Conservation (phyloP, 2,113 vertebrate genomes). For the Meles meles region DNA sequence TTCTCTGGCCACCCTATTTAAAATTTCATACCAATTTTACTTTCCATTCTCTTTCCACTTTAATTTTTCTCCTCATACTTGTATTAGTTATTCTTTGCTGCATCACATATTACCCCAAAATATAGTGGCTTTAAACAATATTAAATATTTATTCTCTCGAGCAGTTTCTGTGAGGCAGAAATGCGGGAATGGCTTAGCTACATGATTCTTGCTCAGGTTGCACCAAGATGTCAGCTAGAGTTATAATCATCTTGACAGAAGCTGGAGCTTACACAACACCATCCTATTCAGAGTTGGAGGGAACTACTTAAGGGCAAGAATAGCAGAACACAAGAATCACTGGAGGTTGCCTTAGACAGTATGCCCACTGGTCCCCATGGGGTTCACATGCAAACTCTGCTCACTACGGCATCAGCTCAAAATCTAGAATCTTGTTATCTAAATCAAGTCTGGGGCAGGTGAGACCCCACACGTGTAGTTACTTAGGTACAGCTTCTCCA, state of each 20-base stretch:
- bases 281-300: neutral
- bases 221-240: neutral
- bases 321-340: neutral
- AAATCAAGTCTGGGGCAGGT: neutral
- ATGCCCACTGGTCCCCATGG: neutral
- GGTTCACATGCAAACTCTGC: neutral
- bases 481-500: neutral
- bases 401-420: neutral
- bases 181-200: neutral
- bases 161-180: neutral
- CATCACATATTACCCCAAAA: neutral
- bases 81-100: neutral
- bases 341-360: neutral
- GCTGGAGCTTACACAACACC: neutral
- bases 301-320: neutral
- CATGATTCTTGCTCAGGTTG: neutral
- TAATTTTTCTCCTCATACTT: neutral
- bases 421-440: neutral
- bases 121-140: neutral
- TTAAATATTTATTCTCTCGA: neutral
- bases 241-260: neutral
- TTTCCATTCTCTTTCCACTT: neutral
- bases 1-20: neutral
- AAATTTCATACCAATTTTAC: neutral
- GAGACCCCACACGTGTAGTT: neutral